These are phyloP conservation scores for Arvicanthis niloticus DNA, from an alignment of 2,113 vertebrate species.

Conservation along the genomic window DNA sequence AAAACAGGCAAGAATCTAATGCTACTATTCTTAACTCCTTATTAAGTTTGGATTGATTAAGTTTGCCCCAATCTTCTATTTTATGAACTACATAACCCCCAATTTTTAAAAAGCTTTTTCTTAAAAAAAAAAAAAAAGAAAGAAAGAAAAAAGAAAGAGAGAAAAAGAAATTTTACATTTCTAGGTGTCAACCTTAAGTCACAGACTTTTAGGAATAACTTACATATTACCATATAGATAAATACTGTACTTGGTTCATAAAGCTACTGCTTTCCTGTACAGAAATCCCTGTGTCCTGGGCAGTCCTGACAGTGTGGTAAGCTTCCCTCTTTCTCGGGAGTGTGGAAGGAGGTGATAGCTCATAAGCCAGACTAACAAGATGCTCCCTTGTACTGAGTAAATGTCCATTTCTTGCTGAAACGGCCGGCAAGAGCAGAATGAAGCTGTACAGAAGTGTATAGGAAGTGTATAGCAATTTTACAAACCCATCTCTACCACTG, in stretches of 20 bases:
- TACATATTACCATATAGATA: not conserved
- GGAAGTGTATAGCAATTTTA: constrained; percentile 69
- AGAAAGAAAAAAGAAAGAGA: too few species aligned
- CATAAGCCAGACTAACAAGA: not conserved
- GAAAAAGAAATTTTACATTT: constrained; percentile 30
- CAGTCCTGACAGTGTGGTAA: not conserved
- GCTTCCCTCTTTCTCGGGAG: not conserved
- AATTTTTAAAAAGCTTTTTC: constrained; percentile 11
- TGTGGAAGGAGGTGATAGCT: constrained; percentile 58
- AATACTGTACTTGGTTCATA: not conserved
- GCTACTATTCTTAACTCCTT: not conserved
- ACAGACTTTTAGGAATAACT: constrained; percentile 25
- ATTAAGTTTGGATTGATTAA: constrained; percentile 8
- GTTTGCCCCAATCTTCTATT: constrained; percentile 20
- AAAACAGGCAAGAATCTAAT: not conserved
- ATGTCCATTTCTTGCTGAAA: constrained; percentile 53
- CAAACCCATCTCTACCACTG: constrained; percentile 57
- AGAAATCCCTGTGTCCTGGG: not conserved
- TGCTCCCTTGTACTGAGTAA: constrained; percentile 61
- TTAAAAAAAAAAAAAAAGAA: not conserved
- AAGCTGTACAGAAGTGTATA: constrained; percentile 57
- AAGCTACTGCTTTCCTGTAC: not conserved
- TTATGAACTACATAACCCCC: not conserved
- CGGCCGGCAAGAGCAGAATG: constrained; percentile 68
- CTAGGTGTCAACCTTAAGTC: constrained; percentile 20